Base-by-base conservation (phyloP, 1,140 invertebrate genomes). In the Drosophila pallidifrons region DNA sequence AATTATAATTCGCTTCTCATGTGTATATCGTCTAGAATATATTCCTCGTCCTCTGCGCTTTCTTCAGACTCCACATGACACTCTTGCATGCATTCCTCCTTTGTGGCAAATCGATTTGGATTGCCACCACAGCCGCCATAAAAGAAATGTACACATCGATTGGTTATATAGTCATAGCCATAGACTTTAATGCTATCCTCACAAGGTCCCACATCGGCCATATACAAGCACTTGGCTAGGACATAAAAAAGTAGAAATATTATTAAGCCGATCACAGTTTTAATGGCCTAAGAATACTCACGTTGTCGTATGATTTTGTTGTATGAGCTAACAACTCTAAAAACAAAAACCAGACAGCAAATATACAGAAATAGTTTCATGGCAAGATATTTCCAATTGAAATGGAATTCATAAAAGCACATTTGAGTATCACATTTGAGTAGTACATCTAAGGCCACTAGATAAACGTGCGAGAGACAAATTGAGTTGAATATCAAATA, bases 61-160 rank as follows among this genome's bases (percentile, higher is more conserved):
- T 76, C 58, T 0, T 45, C 28, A 4, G 45, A 13, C 7, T 57
- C 6, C 2, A 85, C 81, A 5, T 65, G 55, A 25, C 82, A 85
- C 0, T 63, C 73, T 0, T 43, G 4, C 15, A 85, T 28, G 54
- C 82, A 85, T 8, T 85, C 82, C 0, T 54, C 28, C 25, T 81
- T 68, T 0, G 70, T 72, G 6, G 59, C 63, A 10, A 85, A 85
- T 0, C 81, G 75, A 69, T 85, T 85, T 0, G 81, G 81, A 75
- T 85, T 85, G 1, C 81, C 81, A 2, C 81, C 81, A 51, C 81
- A 85, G n/a, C 82, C 82, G 3, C 79, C 79, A 10, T 85, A 85
- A 15, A 51, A 61, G 41, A 45, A 85, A 49, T 78, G 74, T 2
- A 86, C 85, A 46, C 82, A 85, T 0, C 82, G 78, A 72, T 85